Evolutionary conservation across 2,888 invertebrate genomes (phyloP).

Genomic region (Cataglyphis livida): DNA sequence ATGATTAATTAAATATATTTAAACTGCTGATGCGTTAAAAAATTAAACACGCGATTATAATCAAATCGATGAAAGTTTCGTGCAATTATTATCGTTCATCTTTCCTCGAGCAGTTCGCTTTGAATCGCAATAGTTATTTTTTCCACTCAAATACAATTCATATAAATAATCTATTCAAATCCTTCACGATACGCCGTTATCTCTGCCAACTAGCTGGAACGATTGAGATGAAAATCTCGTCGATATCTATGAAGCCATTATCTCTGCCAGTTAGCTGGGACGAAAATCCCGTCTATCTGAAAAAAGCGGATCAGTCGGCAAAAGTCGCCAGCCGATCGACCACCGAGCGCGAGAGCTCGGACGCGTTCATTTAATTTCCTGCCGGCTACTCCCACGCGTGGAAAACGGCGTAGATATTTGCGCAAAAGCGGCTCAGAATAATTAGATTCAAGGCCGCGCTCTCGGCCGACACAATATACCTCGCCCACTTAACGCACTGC

Average conservation of each 20-base stretch:
- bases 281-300: not conserved
- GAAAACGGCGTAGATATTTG: slow-evolving; percentile 58
- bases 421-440: slow-evolving; percentile 76
- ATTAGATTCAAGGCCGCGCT: slow-evolving; percentile 79
- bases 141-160: not conserved
- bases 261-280: not conserved
- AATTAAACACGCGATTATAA: not conserved
- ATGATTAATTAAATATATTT: not conserved
- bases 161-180: not conserved
- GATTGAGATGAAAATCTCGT: not conserved
- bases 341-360: not conserved
- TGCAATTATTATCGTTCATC: too few species aligned
- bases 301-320: not conserved
- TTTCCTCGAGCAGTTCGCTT: not conserved
- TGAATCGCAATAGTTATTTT: not conserved
- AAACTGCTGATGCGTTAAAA: not conserved
- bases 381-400: slow-evolving; percentile 30
- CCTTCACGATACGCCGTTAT: not conserved
- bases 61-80: not conserved
- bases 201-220: not conserved
- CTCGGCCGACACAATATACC: slow-evolving; percentile 77
- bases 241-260: not conserved
- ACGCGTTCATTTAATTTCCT: slow-evolving; percentile 62
- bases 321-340: slow-evolving; percentile 20
- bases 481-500: slow-evolving; percentile 73